These are phyloP conservation scores for Loxodonta africana DNA, from an alignment of 2,113 vertebrate species.

Conservation along the genomic window DNA sequence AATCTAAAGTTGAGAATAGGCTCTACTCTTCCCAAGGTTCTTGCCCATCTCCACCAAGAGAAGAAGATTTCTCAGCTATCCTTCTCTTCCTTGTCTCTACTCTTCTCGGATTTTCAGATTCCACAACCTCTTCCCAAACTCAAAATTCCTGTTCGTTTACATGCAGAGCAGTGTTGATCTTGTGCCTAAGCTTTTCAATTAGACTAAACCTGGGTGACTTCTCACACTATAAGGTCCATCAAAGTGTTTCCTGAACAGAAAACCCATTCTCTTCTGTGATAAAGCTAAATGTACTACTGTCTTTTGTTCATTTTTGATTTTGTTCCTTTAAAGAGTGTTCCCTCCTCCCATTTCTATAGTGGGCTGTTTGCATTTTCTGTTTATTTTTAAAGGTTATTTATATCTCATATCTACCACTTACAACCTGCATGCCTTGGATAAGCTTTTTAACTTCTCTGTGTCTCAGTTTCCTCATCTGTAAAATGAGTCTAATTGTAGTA, in stretches of 20 bases:
- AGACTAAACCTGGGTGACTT: neutral
- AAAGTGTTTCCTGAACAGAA: neutral
- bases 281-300: neutral
- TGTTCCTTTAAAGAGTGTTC: neutral
- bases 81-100: neutral
- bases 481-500: neutral
- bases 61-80: too few relatives aligned
- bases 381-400: neutral
- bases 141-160: neutral
- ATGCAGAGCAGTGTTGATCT: neutral
- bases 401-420: neutral
- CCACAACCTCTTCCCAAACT: neutral
- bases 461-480: neutral
- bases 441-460: neutral
- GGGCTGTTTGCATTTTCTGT: neutral
- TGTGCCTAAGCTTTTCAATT: neutral
- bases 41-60: too few relatives aligned
- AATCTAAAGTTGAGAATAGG: neutral
- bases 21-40: too few relatives aligned
- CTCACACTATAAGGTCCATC: neutral
- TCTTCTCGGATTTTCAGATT: neutral
- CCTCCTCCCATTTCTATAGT: neutral
- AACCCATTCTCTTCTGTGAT: neutral
- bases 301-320: neutral
- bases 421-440: neutral